Percentiles rank a stretch among this genome's conserved stretches.
Conservation (phyloP, 2,888 invertebrate genomes). For the Synergus itoensis region DNA sequence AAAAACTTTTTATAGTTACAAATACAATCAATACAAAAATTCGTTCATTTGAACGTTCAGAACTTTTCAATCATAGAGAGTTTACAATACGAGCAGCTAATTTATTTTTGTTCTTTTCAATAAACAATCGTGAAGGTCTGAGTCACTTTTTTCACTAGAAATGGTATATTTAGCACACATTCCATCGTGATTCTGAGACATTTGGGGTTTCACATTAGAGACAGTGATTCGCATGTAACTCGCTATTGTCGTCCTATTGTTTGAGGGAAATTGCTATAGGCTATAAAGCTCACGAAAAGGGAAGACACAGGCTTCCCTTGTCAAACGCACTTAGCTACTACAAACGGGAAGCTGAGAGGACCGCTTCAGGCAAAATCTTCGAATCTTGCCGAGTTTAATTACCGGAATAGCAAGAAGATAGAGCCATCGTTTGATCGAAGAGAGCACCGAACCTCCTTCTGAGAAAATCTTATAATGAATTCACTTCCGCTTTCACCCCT, state of each 20-base stretch:
- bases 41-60: too few species aligned
- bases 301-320: conserved; percentile 74
- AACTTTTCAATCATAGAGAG: too few species aligned
- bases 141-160: background rate
- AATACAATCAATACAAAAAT: too few species aligned
- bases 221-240: conserved; percentile 38
- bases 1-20: too few species aligned
- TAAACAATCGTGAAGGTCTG: background rate
- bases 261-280: conserved; percentile 64
- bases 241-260: conserved; percentile 49
- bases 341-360: conserved; percentile 74
- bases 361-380: conserved; percentile 69
- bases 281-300: conserved; percentile 64
- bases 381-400: conserved; percentile 74
- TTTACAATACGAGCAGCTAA: too few species aligned
- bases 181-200: background rate
- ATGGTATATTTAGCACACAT: conserved; percentile 25
- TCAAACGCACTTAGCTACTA: conserved; percentile 77
- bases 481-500: conserved; percentile 29
- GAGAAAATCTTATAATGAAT: conserved; percentile 13
- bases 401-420: conserved; percentile 62
- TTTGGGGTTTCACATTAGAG: background rate
- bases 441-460: conserved; percentile 3
- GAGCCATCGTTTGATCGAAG: conserved; percentile 56
- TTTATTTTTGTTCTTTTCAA: background rate